Evolutionary conservation across 2,888 invertebrate species (phyloP).

Genomic region (Ophioninae sp.): DNA sequence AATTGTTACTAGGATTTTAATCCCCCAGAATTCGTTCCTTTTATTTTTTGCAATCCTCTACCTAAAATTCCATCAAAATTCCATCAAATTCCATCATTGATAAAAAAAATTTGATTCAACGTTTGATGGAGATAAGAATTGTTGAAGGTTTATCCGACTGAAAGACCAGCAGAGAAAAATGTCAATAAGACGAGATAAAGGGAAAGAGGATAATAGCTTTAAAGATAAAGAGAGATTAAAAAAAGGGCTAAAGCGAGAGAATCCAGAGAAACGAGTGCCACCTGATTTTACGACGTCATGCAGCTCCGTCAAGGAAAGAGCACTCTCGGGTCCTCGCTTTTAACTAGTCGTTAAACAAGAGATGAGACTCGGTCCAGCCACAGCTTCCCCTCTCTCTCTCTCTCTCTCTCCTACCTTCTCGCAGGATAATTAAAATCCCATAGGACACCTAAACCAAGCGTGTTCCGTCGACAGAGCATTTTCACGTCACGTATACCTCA

Average conservation of each 20-base stretch:
- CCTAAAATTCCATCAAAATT: too few species aligned
- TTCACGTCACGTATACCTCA: constrained; percentile 13
- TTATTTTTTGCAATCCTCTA: too few species aligned
- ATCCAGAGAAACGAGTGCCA: constrained; percentile 13
- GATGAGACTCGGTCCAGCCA: constrained; percentile 36
- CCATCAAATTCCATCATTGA: too few species aligned
- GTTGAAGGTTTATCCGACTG: too few species aligned
- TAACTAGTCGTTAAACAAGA: constrained; percentile 55
- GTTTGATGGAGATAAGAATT: too few species aligned
- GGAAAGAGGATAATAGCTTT: background rate
- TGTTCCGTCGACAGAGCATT: constrained; percentile 18
- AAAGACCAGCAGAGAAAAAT: background rate
- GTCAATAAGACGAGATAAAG: background rate
- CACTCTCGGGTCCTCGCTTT: constrained; percentile 53
- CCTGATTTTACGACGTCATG: constrained; percentile 51
- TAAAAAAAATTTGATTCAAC: too few species aligned
- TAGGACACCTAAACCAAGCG: constrained; percentile 31
- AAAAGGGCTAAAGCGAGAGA: background rate
- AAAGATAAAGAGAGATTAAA: background rate
- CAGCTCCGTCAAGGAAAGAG: constrained; percentile 40
- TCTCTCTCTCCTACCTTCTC: background rate
- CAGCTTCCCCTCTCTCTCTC: constrained; percentile 2
- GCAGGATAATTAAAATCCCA: constrained; percentile 54
- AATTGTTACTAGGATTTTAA: too few species aligned
- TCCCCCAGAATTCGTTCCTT: too few species aligned